Base-by-base conservation (phyloP, 1,140 invertebrate genomes). In the Probaryconus sp. region DNA sequence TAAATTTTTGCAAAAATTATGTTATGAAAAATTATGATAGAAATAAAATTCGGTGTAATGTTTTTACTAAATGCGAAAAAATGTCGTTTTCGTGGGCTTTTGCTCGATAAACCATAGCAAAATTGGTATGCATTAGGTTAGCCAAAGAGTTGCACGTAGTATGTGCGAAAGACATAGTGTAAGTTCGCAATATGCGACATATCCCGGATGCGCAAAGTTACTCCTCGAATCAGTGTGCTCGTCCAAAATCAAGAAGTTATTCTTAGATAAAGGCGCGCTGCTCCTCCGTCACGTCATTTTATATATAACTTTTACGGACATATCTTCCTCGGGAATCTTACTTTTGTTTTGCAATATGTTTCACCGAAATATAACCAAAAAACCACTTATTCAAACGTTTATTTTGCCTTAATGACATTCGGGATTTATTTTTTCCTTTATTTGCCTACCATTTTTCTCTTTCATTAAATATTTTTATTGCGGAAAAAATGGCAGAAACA, bases 261-360 rank as follows among this genome's bases (percentile, higher is more conserved):
- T 73, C 53, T 73, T 65, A 51, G 69, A 65, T 60, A 65, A 73
- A 65, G 53, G 11, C 61, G 31, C n/a, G n/a, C n/a, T n/a, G n/a
- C 60, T 45, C 47, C 69, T 47, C 69, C 40, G 69, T 47, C 60
- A 58, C 53, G 65, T 64, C 53, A 65, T 58, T 72, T 71, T 56
- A 43, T 45, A 58, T 51, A 64, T 71, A 73, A 73, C 48, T 51
- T 72, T 65, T 60, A 73, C 69, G 60, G 60, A 58, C 69, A 45
- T 51, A 72, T 72, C 69, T 60, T 60, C 60, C 58, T 56, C 42
- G 45, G 33, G 21, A 61, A 70, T 70, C 67, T 70, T 55, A 70
- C 67, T 70, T 70, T 70, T 70, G 67, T 70, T 70, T 70, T 48
- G 53, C 65, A 51, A 60, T 47, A 60, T 69, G 51, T 69, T 58